Base-by-base conservation (phyloP, 2,797 vertebrate species). In the Schizopygopsis pylzovi region DNA sequence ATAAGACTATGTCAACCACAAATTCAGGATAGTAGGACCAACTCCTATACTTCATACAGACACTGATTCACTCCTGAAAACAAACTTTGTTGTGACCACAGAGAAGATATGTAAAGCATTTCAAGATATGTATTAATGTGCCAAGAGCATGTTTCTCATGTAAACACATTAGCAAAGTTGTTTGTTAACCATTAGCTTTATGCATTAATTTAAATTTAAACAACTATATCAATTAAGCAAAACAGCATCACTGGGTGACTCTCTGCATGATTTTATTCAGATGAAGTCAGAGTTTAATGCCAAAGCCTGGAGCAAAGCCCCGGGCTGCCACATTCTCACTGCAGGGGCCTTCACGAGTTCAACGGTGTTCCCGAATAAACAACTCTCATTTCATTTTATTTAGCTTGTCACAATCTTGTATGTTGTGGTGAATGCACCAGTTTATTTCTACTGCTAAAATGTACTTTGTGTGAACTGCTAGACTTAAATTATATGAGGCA, bases 241-340 rank as follows among this genome's bases (percentile, higher is more conserved):
- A 85, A 72, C 22, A 65, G 68, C 41, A 63, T 65, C 43, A 52
- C 22, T 52, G 52, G 80, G n/a, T 86, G 52, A 77, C 49, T 86
- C n/a, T 18, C 49, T 52, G 49, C 33, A 22, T 47, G 68, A 75
- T 49, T 83, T 71, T 78, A 56, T 78, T 83, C 63, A 77, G 45
- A 63, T 77, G 12, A 75, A 86, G 71, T 68, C 65, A 71, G 28
- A 81, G 54, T 82, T 81, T 81, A 82, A 79, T 52, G 45, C 67
- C 61, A 84, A 87, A 79, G 80, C 87, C 83, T 79, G 20, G 79
- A 88, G 85, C 88, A 87, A 79, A 81, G 83, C 88, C 85, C 47
- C 65, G 3, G 85, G 88, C 88, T 61, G 63, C 85, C 63, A 79
- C 59, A 82, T 47, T 82, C 82, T 84, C 39, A 72, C 54, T 59